These are phyloP conservation scores for Oscheius sp. DNA, from an alignment of 1,140 invertebrate species.

Conservation along the genomic window DNA sequence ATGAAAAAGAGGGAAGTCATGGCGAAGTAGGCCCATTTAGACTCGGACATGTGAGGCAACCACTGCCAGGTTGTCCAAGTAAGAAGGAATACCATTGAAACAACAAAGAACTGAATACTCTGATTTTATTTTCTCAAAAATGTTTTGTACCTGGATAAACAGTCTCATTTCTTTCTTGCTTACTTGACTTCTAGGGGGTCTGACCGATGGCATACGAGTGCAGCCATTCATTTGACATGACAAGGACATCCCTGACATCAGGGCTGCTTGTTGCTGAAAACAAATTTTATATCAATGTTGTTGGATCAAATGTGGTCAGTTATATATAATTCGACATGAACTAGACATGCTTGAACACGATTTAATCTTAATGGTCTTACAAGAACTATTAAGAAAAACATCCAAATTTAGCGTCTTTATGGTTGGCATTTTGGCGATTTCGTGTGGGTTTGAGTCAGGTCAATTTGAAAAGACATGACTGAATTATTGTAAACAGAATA, in stretches of 20 bases:
- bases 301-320: too few species aligned
- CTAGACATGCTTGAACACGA: too few species aligned
- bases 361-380: too few species aligned
- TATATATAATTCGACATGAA: too few species aligned
- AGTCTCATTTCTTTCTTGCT: conserved; percentile 48
- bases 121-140: background rate
- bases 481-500: too few species aligned
- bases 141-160: conserved; percentile 41
- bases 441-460: too few species aligned
- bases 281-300: conserved; percentile 2
- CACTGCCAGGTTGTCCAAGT: conserved; percentile 52
- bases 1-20: conserved; percentile 51
- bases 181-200: conserved; percentile 46
- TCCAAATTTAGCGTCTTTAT: too few species aligned
- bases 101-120: conserved; percentile 46
- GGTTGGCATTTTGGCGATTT: too few species aligned
- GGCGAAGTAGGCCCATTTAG: conserved; percentile 49
- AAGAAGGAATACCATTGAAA: conserved; percentile 46
- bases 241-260: conserved; percentile 28
- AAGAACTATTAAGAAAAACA: too few species aligned
- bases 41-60: conserved; percentile 45
- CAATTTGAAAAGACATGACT: too few species aligned
- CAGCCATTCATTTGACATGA: conserved; percentile 34
- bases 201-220: conserved; percentile 30
- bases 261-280: conserved; percentile 40